A percentile compares a stretch with the other conserved stretches of the same genome.
Conservation (phyloP, 2,888 invertebrate species). For the Acronicta psi region DNA sequence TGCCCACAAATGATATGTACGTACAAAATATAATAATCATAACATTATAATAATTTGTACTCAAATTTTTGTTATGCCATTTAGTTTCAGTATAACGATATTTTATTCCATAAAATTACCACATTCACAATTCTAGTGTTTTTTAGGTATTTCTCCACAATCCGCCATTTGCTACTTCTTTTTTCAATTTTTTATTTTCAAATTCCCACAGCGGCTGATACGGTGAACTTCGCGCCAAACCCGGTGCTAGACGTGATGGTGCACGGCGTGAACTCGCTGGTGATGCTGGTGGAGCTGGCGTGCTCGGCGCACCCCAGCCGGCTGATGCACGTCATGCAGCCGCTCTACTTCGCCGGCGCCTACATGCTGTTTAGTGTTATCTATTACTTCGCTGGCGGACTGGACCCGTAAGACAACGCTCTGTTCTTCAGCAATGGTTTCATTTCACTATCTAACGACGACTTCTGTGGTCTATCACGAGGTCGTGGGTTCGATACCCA, state of each 20-base stretch:
- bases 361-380: slow-evolving; percentile 92
- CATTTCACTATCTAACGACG: too few relatives aligned
- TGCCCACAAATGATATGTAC: too few relatives aligned
- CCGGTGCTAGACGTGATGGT: slow-evolving; percentile 82
- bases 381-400: slow-evolving; percentile 93
- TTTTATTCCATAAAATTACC: too few relatives aligned
- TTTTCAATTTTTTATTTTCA: background rate
- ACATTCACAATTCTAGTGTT: too few relatives aligned
- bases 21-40: too few relatives aligned
- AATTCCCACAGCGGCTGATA: slow-evolving; percentile 69
- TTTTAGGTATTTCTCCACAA: background rate
- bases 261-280: slow-evolving; percentile 91
- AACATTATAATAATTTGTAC: too few relatives aligned
- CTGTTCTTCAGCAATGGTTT: slow-evolving; percentile 30
- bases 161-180: too few relatives aligned
- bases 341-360: slow-evolving; percentile 90
- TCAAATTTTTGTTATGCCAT: too few relatives aligned
- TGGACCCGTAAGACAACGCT: slow-evolving; percentile 88
- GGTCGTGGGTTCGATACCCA: too few relatives aligned
- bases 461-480: too few relatives aligned
- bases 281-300: slow-evolving; percentile 93
- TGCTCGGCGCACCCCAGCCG: slow-evolving; percentile 93
- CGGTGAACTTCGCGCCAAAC: slow-evolving; percentile 77
- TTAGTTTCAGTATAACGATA: too few relatives aligned
- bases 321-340: slow-evolving; percentile 90